Conservation (phyloP, 2,797 vertebrate genomes). For the Pogonophryne albipinna region DNA sequence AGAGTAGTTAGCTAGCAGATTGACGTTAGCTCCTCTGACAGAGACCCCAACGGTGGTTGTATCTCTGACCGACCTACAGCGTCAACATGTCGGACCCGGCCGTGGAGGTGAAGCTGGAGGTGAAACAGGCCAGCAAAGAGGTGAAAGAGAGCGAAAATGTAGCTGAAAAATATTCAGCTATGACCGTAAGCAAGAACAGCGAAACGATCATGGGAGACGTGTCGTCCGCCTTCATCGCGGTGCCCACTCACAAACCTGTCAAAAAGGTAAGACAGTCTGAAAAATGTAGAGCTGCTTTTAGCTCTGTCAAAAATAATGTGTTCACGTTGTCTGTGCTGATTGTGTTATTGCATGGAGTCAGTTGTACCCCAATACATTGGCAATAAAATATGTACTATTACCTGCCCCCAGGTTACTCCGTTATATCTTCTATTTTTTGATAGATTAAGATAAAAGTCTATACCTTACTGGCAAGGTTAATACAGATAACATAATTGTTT, state of each 20-base stretch:
- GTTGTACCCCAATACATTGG: neutral
- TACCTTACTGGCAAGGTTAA: neutral
- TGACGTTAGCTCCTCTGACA: conserved; percentile 43
- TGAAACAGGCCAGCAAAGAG: conserved; percentile 85
- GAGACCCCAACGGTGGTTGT: neutral
- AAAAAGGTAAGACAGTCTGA: conserved; percentile 78
- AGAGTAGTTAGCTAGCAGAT: conserved; percentile 44
- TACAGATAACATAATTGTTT: neutral
- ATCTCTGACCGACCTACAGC: conserved; percentile 9
- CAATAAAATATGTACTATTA: neutral
- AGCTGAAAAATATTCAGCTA: conserved; percentile 84
- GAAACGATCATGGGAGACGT: conserved; percentile 81
- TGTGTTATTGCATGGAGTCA: neutral
- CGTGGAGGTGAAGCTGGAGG: conserved; percentile 76
- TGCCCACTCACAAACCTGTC: conserved; percentile 83
- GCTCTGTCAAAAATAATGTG: too few relatives aligned
- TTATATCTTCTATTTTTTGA: neutral
- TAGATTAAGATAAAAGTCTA: neutral
- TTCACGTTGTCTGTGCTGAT: neutral
- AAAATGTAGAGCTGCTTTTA: neutral
- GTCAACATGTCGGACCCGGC: conserved; percentile 76
- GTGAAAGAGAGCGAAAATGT: conserved; percentile 86
- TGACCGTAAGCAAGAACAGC: conserved; percentile 83
- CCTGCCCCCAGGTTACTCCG: neutral
- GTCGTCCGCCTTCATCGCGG: conserved; percentile 77